A percentile compares a stretch with the other conserved stretches of the same genome.
These are phyloP conservation scores for Spisula solida DNA, from an alignment of 2,888 invertebrate genomes.

Conservation along the genomic window DNA sequence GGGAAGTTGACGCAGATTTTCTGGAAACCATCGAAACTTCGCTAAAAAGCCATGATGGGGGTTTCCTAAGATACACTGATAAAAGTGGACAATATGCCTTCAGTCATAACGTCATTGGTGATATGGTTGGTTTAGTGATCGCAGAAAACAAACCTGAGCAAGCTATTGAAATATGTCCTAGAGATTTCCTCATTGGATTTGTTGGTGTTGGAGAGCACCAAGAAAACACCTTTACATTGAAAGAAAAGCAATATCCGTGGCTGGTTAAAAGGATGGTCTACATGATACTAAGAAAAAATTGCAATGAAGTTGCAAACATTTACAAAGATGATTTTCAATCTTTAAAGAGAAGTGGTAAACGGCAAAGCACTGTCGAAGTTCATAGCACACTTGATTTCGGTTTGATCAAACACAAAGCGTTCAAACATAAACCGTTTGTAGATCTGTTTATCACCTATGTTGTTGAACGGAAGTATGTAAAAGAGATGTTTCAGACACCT, in stretches of 20 bases:
- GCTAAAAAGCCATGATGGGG: slow-evolving; percentile 38
- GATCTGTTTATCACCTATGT: slow-evolving; percentile 38
- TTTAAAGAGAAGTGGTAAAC: neutral
- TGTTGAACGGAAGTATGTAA: neutral
- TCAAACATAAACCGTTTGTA: slow-evolving; percentile 30
- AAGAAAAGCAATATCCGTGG: slow-evolving; percentile 3
- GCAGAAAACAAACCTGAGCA: slow-evolving; percentile 35
- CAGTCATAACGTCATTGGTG: slow-evolving; percentile 58
- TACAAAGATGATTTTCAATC: neutral
- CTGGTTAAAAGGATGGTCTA: slow-evolving; percentile 28
- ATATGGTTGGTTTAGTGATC: slow-evolving; percentile 60
- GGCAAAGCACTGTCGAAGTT: slow-evolving; percentile 16
- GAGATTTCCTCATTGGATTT: slow-evolving; percentile 48
- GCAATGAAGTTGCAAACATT: neutral
- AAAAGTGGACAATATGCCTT: slow-evolving; percentile 39
- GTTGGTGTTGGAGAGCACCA: slow-evolving; percentile 1
- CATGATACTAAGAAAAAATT: slow-evolving; percentile 18
- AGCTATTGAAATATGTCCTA: slow-evolving; percentile 41
- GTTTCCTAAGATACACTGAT: slow-evolving; percentile 30
- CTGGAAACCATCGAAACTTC: slow-evolving; percentile 31
- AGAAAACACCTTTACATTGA: slow-evolving; percentile 18
- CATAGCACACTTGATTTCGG: slow-evolving; percentile 38
- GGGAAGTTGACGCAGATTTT: slow-evolving; percentile 21
- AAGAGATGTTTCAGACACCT: slow-evolving; percentile 12
- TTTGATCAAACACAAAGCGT: slow-evolving; percentile 42